phyloP scores from a whole-genome alignment of 2,113 vertebrate species.

The Oncorhynchus mykiss region DNA sequence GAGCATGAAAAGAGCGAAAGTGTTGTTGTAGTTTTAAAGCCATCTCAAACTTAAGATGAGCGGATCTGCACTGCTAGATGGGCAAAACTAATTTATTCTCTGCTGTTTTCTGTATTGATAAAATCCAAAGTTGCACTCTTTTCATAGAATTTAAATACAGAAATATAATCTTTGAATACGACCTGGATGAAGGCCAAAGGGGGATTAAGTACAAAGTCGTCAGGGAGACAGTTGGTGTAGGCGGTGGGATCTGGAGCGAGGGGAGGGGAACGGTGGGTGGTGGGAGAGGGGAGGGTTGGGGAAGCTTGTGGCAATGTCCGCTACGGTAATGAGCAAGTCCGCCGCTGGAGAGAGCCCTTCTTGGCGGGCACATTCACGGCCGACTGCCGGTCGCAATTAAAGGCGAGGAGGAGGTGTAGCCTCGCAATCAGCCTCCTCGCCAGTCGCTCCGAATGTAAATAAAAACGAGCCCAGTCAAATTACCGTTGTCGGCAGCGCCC shows the following conservation, averaged over 20 bases:
- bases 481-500: neutral
- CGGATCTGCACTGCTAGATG: neutral
- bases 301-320: neutral
- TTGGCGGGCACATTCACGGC: conserved; percentile 3
- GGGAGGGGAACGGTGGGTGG: neutral
- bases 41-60: neutral
- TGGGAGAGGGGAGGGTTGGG: neutral
- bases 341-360: conserved; percentile 1
- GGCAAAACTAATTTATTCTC: neutral
- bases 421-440: conserved; percentile 2
- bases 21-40: neutral
- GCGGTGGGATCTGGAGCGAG: neutral
- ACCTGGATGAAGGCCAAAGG: neutral
- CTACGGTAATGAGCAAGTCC: neutral
- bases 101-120: neutral
- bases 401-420: neutral
- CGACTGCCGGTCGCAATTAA: conserved; percentile 16
- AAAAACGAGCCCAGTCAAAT: conserved; percentile 4
- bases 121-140: neutral
- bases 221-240: conserved; percentile 1
- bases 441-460: conserved; percentile 1
- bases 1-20: neutral
- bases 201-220: neutral
- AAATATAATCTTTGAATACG: neutral
- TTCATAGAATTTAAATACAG: neutral